A percentile compares a stretch with the other conserved stretches of the same genome.
These are phyloP conservation scores for Acromyrmex heyeri DNA, from an alignment of 1,140 invertebrate species.

Conservation along the genomic window DNA sequence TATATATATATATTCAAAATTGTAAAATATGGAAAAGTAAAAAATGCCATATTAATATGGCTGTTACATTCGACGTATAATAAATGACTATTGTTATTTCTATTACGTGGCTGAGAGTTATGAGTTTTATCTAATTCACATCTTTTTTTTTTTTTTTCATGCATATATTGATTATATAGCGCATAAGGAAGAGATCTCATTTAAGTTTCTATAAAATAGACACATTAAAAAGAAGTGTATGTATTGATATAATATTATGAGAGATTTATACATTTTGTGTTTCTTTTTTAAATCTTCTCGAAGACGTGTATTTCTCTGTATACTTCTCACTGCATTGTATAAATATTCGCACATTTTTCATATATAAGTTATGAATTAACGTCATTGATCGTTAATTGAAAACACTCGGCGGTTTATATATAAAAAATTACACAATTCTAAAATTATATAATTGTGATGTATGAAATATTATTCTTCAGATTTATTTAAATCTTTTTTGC, in stretches of 20 bases:
- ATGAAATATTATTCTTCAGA: not conserved
- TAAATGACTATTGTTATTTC: constrained; percentile 61
- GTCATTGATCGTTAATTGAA: not conserved
- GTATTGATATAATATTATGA: not conserved
- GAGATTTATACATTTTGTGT: not conserved
- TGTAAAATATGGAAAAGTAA: constrained; percentile 27
- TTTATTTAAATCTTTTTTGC: constrained; percentile 6
- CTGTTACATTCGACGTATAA: constrained; percentile 47
- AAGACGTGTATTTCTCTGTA: not conserved
- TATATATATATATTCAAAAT: constrained; percentile 44
- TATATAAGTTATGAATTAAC: not conserved
- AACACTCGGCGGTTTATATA: not conserved
- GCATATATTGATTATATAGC: not conserved
- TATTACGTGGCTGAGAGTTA: constrained; percentile 12
- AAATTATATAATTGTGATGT: not conserved
- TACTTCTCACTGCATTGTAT: not conserved
- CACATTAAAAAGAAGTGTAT: not conserved
- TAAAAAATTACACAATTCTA: not conserved
- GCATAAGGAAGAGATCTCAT: not conserved
- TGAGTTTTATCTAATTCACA: constrained; percentile 10
- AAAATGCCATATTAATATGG: constrained; percentile 34
- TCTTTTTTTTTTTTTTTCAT: constrained; percentile 32
- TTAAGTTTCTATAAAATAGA: constrained; percentile 27
- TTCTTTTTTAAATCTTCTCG: not conserved
- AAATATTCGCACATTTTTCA: not conserved